A percentile compares a stretch with the other conserved stretches of the same genome.
Conservation (phyloP, 23 tunicate species). For the Botrylloides violaceus region DNA sequence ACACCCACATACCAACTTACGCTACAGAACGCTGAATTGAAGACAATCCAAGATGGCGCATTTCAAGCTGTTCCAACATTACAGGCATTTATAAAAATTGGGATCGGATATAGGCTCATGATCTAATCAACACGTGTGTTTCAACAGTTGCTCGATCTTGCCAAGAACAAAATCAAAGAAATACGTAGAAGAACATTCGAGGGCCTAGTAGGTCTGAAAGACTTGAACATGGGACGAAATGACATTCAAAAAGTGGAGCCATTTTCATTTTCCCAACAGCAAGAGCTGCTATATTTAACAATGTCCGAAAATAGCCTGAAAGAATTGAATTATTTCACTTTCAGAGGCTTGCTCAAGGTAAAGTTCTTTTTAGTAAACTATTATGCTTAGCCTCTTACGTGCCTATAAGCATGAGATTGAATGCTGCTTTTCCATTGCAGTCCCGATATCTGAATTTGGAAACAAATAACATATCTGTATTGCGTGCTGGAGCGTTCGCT, state of each 20-base stretch:
- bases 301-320: conserved; percentile 13
- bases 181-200: conserved; percentile 12
- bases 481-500: conserved; percentile 33
- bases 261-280: conserved; percentile 18
- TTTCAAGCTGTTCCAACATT: conserved; percentile 8
- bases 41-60: conserved; percentile 14
- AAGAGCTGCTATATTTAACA: conserved; percentile 12
- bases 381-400: background rate
- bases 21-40: background rate
- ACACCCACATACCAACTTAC: conserved; percentile 6
- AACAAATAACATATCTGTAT: conserved; percentile 26
- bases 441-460: conserved; percentile 17
- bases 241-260: conserved; percentile 11
- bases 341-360: conserved; percentile 29
- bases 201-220: conserved; percentile 18
- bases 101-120: too few species aligned
- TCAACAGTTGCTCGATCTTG: conserved; percentile 13
- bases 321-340: conserved; percentile 23
- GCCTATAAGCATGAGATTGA: background rate
- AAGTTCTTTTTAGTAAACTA: too few species aligned
- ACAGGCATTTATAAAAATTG: conserved; percentile 8
- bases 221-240: conserved; percentile 23
- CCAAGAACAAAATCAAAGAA: background rate
- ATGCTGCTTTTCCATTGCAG: background rate
- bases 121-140: too few species aligned